Evolutionary conservation across 2,797 vertebrate species (phyloP).

Genomic region (Phataginus tetradactyla): DNA sequence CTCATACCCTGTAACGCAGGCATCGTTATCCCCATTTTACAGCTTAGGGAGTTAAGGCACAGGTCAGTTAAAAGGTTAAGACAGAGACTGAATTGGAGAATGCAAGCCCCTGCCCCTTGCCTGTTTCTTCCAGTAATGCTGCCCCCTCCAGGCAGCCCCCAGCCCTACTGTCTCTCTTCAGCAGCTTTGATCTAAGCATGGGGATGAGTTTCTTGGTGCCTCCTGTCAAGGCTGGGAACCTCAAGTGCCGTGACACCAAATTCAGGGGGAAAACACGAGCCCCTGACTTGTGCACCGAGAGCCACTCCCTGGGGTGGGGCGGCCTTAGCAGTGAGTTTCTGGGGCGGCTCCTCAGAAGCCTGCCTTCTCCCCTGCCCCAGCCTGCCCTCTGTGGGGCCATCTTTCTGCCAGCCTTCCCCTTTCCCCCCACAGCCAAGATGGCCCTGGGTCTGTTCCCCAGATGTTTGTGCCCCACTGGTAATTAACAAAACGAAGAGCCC

Average conservation of each 20-base stretch:
- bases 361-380: not conserved
- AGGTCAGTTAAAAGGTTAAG: not conserved
- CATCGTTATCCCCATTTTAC: not conserved
- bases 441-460: not conserved
- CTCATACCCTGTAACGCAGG: not conserved
- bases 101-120: not conserved
- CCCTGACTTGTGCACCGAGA: not conserved
- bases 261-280: not conserved
- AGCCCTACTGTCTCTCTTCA: not conserved
- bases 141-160: not conserved
- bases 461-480: not conserved
- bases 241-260: not conserved
- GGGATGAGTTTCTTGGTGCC: not conserved
- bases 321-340: not conserved
- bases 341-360: not conserved
- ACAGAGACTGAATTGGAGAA: not conserved
- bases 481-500: not conserved
- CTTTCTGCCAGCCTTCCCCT: not conserved
- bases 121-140: accelerated
- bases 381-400: not conserved
- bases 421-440: not conserved
- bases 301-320: not conserved
- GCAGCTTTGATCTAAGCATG: not conserved
- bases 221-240: not conserved
- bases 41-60: not conserved